Percentiles rank a stretch among this genome's conserved stretches.
phyloP scores from a whole-genome alignment of 2,797 vertebrate genomes.

The Hephaestus fuliginosus region DNA sequence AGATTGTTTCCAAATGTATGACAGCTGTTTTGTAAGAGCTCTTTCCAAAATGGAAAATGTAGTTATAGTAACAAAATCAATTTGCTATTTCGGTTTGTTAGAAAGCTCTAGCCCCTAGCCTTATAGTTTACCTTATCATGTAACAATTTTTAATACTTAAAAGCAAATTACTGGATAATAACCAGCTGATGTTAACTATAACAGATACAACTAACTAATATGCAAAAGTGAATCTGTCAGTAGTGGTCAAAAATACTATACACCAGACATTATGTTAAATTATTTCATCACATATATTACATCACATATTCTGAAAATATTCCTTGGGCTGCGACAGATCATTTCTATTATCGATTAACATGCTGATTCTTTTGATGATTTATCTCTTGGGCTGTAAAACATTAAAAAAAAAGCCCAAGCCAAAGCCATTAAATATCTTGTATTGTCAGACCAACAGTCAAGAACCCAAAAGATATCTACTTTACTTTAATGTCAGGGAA shows the following conservation, averaged over 20 bases:
- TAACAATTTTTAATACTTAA: not conserved
- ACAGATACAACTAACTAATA: no score
- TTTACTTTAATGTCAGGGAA: slow-evolving; percentile 9
- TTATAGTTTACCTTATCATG: not conserved
- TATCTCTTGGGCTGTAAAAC: not conserved
- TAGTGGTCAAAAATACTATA: not conserved
- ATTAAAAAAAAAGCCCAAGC: not conserved
- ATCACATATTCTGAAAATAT: not conserved
- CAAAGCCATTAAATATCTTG: not conserved
- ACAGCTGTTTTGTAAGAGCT: not conserved
- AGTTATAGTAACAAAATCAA: not conserved
- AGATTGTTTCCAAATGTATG: not conserved
- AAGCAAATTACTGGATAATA: not conserved
- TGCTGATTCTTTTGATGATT: not conserved
- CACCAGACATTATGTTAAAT: not conserved
- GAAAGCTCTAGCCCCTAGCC: not conserved
- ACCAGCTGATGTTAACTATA: not conserved
- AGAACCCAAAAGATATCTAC: not conserved
- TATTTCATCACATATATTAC: not conserved
- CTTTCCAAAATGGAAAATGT: not conserved
- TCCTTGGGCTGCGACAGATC: not conserved
- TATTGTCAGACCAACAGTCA: not conserved
- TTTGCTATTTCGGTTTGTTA: not conserved
- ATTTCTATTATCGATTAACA: not conserved
- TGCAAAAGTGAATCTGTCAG: not conserved